Percentiles rank a stretch among this genome's conserved stretches.
Evolutionary conservation across 2,888 invertebrate genomes (phyloP).

Genomic region (Stenchaetothrips biformis): DNA sequence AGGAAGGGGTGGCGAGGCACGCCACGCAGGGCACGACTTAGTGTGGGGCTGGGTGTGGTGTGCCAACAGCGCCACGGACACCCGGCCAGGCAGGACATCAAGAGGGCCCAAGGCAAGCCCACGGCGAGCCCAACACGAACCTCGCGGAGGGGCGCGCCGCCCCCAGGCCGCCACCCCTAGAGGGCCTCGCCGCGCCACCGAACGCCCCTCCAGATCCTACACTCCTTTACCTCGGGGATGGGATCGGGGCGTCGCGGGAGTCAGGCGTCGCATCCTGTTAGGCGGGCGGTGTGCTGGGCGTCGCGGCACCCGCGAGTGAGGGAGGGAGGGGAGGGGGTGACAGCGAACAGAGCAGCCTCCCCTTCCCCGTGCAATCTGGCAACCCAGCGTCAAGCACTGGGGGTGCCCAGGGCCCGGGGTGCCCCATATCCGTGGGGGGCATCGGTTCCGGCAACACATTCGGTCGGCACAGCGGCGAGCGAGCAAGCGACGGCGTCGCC

Average conservation of each 20-base stretch:
- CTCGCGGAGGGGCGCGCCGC: neutral
- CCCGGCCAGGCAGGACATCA: conserved; percentile 32
- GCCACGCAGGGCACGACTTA: conserved; percentile 17
- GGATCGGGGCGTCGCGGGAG: neutral
- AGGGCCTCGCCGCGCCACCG: neutral
- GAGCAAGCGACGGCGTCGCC: neutral
- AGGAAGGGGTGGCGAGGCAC: conserved; percentile 31
- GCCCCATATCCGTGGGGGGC: conserved; percentile 14
- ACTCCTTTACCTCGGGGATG: neutral
- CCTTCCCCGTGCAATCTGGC: conserved; percentile 26
- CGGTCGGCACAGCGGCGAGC: neutral
- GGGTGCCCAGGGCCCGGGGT: conserved; percentile 11
- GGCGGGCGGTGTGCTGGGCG: conserved; percentile 13
- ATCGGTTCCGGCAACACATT: conserved; percentile 18
- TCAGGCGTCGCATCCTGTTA: conserved; percentile 10
- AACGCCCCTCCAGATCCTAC: neutral
- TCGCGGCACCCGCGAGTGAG: neutral
- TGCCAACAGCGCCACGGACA: conserved; percentile 30
- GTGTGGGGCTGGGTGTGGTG: conserved; percentile 23
- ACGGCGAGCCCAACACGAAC: conserved; percentile 15
- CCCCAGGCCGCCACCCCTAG: neutral
- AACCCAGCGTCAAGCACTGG: conserved; percentile 15
- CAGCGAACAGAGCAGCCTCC: conserved; percentile 30
- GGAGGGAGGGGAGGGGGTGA: neutral
- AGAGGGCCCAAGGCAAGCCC: neutral